Base-by-base conservation (phyloP, 2,797 vertebrate genomes). In the Lindbergichthys nudifrons region DNA sequence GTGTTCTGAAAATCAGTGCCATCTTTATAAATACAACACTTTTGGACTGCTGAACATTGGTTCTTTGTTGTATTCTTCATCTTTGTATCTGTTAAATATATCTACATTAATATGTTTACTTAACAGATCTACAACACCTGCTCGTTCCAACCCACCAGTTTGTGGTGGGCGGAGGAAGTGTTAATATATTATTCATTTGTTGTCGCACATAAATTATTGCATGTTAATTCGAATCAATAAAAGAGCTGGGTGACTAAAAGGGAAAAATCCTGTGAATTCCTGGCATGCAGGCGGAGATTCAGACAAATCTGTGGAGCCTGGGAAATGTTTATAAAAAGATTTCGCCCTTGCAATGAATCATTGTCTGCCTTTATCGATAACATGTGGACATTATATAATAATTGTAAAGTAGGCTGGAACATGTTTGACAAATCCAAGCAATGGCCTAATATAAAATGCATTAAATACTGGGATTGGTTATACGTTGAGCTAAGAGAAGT, bases 111-210 rank as follows among this genome's bases (percentile, higher is more conserved):
- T 67, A 67, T 73, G 67, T 81, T 85, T 82, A 23, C 74, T 74
- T 85, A 48, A 63, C 84, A 71, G 64, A 72, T 75, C 63, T 76
- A 68, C 43, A 73, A 61, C 72, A 80, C 69, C 77, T 41, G 50
- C 79, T 87, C 39, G 26, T 65, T 77, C 54, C 75, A 60, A 39
- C 81, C 81, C 83, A 80, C 81, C 74, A 80, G 58, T 26, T 10
- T 74, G 45, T 50, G 68, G 77, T 83, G 83, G 86, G 70, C 59
- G 73, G 76, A 71, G 59, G 63, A 80, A 75, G 75, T 81, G 86
- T 82, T 77, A 79, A 81, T 80, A 72, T 70, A 73, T 86, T 87
- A 75, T 83, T 81, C 43, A 81, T 82, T 81, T 70, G 71, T 66
- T 75, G 50, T 53, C 58, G 51, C 42, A 47, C 61, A 77, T 68